Evolutionary conservation across 2,888 invertebrate species (phyloP).

Genomic region (Cephus rjabovi): DNA sequence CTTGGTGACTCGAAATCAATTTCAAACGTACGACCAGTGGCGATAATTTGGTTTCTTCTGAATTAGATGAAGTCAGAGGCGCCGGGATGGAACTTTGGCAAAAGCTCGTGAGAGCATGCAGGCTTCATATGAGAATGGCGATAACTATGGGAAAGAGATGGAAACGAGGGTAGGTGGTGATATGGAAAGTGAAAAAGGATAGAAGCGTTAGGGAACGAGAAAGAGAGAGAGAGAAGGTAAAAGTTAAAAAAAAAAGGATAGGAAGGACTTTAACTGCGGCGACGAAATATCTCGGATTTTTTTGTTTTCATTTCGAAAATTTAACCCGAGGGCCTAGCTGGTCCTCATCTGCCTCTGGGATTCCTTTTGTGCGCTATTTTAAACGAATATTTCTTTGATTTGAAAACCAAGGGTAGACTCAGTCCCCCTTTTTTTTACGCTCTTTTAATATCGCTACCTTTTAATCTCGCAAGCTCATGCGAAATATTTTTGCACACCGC

Average conservation of each 20-base stretch:
- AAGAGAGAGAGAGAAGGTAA: background rate
- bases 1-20: background rate
- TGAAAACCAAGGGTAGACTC: background rate
- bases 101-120: background rate
- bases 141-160: background rate
- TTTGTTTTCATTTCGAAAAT: conserved; percentile 22
- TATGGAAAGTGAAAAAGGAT: background rate
- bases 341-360: conserved; percentile 13
- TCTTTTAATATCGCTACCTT: conserved; percentile 12
- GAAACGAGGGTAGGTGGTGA: background rate
- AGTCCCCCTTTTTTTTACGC: background rate
- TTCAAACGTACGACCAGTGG: background rate
- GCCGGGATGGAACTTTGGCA: background rate
- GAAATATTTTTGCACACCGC: conserved; percentile 29
- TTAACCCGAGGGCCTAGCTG: conserved; percentile 16
- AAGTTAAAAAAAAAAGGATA: background rate
- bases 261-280: conserved; percentile 1
- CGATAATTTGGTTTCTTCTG: background rate
- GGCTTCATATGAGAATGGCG: background rate
- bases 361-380: conserved; percentile 22
- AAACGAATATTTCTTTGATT: conserved; percentile 32
- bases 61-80: background rate
- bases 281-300: background rate
- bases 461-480: conserved; percentile 22
- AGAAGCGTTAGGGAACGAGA: background rate